Evolutionary conservation across 2,113 vertebrate genomes (phyloP).

Genomic region (Sinosuthora webbiana): DNA sequence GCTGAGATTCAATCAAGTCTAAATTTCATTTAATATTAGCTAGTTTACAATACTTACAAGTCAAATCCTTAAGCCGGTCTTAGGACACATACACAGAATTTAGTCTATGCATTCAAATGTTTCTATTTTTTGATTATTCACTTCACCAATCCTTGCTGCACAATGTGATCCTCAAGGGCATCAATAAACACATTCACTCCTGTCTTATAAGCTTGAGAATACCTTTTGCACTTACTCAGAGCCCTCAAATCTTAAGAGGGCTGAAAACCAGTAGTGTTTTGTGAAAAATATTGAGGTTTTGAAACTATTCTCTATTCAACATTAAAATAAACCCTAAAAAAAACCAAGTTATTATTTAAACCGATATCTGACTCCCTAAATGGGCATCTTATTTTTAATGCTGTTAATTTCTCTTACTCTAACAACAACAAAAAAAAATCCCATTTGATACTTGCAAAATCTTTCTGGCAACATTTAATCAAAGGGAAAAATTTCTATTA

Average conservation of each 20-base stretch:
- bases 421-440: background rate
- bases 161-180: constrained; percentile 41
- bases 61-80: background rate
- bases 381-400: background rate
- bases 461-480: background rate
- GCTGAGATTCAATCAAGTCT: constrained; percentile 43
- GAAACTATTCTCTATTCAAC: background rate
- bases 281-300: background rate
- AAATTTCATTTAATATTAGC: constrained; percentile 26
- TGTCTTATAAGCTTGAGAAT: constrained; percentile 27
- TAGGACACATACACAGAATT: background rate
- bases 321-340: background rate
- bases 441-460: background rate
- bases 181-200: constrained; percentile 16
- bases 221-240: constrained; percentile 7
- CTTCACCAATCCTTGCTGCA: constrained; percentile 27
- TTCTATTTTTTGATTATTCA: constrained; percentile 34
- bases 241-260: background rate
- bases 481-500: background rate
- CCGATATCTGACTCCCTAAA: background rate
- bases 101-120: background rate
- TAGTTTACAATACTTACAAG: background rate
- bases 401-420: background rate
- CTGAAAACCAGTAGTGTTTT: background rate
- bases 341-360: background rate